Evolutionary conservation across 1,140 invertebrate genomes (phyloP).

Genomic region (Drosophila pallidifrons): DNA sequence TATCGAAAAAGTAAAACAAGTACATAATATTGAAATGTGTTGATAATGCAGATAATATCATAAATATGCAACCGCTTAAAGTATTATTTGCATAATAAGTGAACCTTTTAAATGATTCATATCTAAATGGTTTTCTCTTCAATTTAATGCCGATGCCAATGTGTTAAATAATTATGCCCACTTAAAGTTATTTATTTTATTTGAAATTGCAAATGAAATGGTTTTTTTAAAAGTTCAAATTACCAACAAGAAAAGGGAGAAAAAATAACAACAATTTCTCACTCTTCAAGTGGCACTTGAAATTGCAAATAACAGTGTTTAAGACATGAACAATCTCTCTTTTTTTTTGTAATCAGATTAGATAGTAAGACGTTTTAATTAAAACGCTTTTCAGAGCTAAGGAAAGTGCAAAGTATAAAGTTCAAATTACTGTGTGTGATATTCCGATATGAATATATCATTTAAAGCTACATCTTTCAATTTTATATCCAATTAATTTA

Average conservation of each 20-base stretch:
- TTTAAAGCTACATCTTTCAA: background rate
- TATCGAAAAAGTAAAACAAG: no score
- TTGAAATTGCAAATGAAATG: constrained; percentile 10
- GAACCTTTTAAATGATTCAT: constrained; percentile 31
- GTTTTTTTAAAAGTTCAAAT: constrained; percentile 42
- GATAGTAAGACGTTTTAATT: constrained; percentile 43
- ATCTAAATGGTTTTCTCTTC: constrained; percentile 19
- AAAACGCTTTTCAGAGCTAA: constrained; percentile 20
- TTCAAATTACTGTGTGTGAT: no score
- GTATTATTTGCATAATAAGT: constrained; percentile 42
- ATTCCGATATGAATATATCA: no score
- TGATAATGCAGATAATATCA: constrained; percentile 28
- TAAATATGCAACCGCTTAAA: constrained; percentile 25
- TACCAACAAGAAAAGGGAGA: constrained; percentile 35
- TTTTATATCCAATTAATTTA: background rate
- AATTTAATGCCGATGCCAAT: constrained; percentile 10
- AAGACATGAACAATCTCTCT: constrained; percentile 62
- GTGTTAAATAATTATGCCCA: constrained; percentile 13
- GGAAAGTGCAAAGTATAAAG: constrained; percentile 14
- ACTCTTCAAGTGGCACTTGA: constrained; percentile 59
- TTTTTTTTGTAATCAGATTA: constrained; percentile 52
- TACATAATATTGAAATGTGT: constrained; percentile 15
- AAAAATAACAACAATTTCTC: background rate
- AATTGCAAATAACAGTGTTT: constrained; percentile 34
- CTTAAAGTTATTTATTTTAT: constrained; percentile 31